Conservation (phyloP, 2,888 invertebrate species). For the Nysson spinosus region DNA sequence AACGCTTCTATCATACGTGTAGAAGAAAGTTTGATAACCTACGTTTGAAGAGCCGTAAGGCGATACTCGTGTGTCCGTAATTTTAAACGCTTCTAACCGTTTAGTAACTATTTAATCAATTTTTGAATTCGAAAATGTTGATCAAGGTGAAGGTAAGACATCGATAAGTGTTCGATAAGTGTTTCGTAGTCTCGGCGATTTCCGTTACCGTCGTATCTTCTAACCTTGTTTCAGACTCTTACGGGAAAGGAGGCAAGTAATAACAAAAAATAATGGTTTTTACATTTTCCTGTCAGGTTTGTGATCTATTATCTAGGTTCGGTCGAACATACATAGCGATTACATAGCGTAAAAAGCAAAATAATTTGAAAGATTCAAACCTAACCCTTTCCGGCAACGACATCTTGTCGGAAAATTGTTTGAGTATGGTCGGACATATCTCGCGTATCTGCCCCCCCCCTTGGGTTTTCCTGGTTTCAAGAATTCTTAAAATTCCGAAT, state of each 20-base stretch:
- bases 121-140: slow-evolving; percentile 81
- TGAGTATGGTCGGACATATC: too few species aligned
- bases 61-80: slow-evolving; percentile 17
- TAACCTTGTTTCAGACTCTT: slow-evolving; percentile 83
- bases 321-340: background rate
- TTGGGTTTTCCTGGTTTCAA: too few species aligned
- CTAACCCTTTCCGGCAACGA: background rate
- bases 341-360: background rate
- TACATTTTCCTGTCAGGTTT: background rate
- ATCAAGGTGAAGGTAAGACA: slow-evolving; percentile 88
- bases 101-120: slow-evolving; percentile 22
- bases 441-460: too few species aligned
- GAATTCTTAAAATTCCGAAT: too few species aligned
- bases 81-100: slow-evolving; percentile 19
- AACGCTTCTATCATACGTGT: too few species aligned
- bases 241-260: slow-evolving; percentile 88
- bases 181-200: too few species aligned
- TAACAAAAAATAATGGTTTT: slow-evolving; percentile 16
- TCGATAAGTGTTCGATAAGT: too few species aligned
- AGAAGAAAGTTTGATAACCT: slow-evolving; percentile 24
- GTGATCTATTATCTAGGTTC: background rate
- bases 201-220: too few species aligned
- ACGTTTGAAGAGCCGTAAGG: slow-evolving; percentile 23
- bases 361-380: background rate
- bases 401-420: too few species aligned